These are phyloP conservation scores for Gortyna flavago DNA, from an alignment of 2,888 invertebrate genomes.

Conservation along the genomic window DNA sequence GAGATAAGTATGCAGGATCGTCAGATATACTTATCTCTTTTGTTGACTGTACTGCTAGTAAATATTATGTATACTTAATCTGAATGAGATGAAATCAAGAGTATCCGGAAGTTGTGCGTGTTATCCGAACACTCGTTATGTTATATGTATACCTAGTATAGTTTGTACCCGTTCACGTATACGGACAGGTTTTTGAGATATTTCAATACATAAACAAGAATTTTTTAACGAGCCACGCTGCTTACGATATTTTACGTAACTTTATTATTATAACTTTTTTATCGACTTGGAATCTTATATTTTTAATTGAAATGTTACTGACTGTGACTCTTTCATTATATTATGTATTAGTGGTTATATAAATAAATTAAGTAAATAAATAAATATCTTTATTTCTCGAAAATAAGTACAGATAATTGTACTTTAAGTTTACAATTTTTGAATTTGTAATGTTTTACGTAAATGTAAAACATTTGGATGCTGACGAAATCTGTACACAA, in stretches of 20 bases:
- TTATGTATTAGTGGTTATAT: too few relatives aligned
- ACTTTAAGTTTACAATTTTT: too few relatives aligned
- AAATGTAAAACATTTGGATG: too few relatives aligned
- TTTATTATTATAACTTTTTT: conserved; percentile 10
- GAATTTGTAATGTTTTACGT: too few relatives aligned
- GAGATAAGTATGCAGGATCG: too few relatives aligned
- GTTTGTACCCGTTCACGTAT: background rate
- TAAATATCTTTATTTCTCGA: too few relatives aligned
- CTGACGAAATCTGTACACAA: too few relatives aligned
- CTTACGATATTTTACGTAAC: conserved; percentile 32
- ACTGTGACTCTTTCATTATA: background rate
- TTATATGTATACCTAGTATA: background rate
- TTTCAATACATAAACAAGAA: conserved; percentile 13
- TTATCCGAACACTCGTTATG: background rate
- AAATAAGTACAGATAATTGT: too few relatives aligned
- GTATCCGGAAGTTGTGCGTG: conserved; percentile 37
- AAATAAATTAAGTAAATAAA: too few relatives aligned
- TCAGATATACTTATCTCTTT: too few relatives aligned
- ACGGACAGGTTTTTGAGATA: conserved; percentile 30
- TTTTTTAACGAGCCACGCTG: conserved; percentile 12
- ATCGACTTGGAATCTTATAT: background rate
- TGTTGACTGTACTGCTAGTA: too few relatives aligned
- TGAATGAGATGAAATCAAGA: conserved; percentile 45
- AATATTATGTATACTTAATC: background rate
- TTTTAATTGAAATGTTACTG: conserved; percentile 3